A percentile compares a stretch with the other conserved stretches of the same genome.
phyloP scores from a whole-genome alignment of 2,888 invertebrate genomes.

The Leptopilina drosophilae region DNA sequence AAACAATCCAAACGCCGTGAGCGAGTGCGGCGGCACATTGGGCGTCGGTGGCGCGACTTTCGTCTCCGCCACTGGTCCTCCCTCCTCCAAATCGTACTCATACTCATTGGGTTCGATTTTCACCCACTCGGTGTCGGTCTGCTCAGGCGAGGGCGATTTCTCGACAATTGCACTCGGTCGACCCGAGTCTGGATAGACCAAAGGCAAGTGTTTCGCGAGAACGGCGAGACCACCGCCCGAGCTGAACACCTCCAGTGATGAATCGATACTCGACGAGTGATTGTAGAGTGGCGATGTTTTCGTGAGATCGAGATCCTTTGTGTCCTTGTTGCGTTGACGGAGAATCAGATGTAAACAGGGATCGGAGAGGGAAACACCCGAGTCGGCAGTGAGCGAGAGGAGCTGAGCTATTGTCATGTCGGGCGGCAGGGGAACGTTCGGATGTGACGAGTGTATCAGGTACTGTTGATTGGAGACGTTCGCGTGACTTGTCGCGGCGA shows the following conservation, averaged over 20 bases:
- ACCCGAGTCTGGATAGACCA: conserved; percentile 88
- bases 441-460: conserved; percentile 75
- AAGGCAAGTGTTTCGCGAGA: conserved; percentile 91
- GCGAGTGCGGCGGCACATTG: conserved; percentile 90
- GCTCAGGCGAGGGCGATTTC: conserved; percentile 79
- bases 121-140: conserved; percentile 81
- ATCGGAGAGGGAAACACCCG: conserved; percentile 78
- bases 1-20: conserved; percentile 93
- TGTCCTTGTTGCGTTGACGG: conserved; percentile 70
- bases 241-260: conserved; percentile 90
- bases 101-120: conserved; percentile 81
- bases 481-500: conserved; percentile 68
- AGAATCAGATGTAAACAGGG: conserved; percentile 77
- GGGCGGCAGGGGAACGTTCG: conserved; percentile 78
- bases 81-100: conserved; percentile 81
- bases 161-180: conserved; percentile 80
- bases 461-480: conserved; percentile 75
- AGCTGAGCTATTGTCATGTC: conserved; percentile 81
- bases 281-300: conserved; percentile 55
- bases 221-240: conserved; percentile 92
- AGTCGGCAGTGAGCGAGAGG: conserved; percentile 79
- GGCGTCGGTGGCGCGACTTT: conserved; percentile 79
- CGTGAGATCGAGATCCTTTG: conserved; percentile 64
- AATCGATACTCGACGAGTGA: conserved; percentile 71
- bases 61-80: conserved; percentile 75